Conservation (phyloP, 2,797 vertebrate species). For the Poeciliopsis gracilis region DNA sequence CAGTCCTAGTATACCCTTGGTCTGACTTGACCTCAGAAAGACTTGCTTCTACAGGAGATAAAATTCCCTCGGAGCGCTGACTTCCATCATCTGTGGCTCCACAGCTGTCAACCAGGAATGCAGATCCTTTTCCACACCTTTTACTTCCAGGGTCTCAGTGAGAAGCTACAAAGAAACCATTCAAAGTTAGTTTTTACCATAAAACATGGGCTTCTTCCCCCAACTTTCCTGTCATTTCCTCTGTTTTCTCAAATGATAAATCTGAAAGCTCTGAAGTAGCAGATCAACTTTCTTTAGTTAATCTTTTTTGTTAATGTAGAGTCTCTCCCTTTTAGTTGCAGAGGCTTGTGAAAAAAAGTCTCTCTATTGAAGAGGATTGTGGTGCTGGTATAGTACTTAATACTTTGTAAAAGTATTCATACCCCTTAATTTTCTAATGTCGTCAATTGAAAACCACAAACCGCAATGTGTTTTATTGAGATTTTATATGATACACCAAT, state of each 20-base stretch:
- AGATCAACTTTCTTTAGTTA: slow-evolving; percentile 58
- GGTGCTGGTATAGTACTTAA: neutral
- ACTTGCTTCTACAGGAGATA: slow-evolving; percentile 48
- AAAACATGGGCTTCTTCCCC: slow-evolving; percentile 55
- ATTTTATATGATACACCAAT: neutral
- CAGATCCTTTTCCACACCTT: slow-evolving; percentile 67
- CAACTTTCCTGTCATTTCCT: slow-evolving; percentile 22
- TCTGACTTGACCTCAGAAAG: slow-evolving; percentile 45
- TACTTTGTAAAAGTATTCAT: slow-evolving; percentile 2
- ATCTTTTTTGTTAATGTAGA: slow-evolving; percentile 43
- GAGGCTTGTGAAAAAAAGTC: slow-evolving; percentile 10
- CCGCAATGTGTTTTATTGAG: neutral
- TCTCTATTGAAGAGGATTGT: slow-evolving; percentile 13
- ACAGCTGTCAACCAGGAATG: slow-evolving; percentile 67
- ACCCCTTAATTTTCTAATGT: too few relatives aligned
- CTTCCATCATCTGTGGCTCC: slow-evolving; percentile 57
- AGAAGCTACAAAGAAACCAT: slow-evolving; percentile 46
- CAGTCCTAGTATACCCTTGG: slow-evolving; percentile 17
- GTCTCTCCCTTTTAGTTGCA: slow-evolving; percentile 22
- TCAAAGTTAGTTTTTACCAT: slow-evolving; percentile 53
- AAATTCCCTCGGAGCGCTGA: slow-evolving; percentile 47
- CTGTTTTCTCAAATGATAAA: slow-evolving; percentile 20
- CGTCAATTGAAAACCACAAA: neutral
- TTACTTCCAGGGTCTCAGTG: slow-evolving; percentile 52
- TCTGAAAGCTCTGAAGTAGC: slow-evolving; percentile 44